Evolutionary conservation across 2,888 invertebrate genomes (phyloP).

Genomic region (Eremobia ochroleuca): DNA sequence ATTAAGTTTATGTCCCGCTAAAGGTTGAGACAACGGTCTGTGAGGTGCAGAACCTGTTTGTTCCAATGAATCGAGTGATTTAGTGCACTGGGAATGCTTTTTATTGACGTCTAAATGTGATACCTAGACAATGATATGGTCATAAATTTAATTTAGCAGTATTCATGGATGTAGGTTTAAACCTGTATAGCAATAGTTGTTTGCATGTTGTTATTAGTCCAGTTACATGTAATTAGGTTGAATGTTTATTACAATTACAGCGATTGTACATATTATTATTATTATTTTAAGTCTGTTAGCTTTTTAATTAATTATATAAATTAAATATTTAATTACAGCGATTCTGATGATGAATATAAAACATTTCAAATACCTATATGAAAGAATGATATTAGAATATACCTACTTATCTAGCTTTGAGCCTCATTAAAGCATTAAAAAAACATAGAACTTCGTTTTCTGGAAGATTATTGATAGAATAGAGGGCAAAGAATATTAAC

Average conservation of each 20-base stretch:
- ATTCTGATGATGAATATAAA: no score
- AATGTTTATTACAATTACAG: background rate
- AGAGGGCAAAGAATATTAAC: slow-evolving; percentile 1
- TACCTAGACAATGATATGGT: slow-evolving; percentile 81
- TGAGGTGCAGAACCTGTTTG: slow-evolving; percentile 82
- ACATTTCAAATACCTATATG: no score
- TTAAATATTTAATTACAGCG: background rate
- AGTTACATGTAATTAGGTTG: slow-evolving; percentile 19
- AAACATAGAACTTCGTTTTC: background rate
- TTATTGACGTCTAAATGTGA: slow-evolving; percentile 81
- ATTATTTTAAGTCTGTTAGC: no score
- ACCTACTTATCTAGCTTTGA: background rate
- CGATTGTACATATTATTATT: no score
- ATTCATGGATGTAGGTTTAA: slow-evolving; percentile 46
- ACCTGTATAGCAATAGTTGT: slow-evolving; percentile 44
- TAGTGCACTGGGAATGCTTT: slow-evolving; percentile 86
- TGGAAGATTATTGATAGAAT: background rate
- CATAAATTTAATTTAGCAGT: slow-evolving; percentile 77
- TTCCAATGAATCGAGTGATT: slow-evolving; percentile 82
- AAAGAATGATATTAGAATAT: no score
- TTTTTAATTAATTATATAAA: no score
- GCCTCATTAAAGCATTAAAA: background rate
- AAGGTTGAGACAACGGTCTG: slow-evolving; percentile 83
- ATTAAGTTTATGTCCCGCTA: slow-evolving; percentile 83
- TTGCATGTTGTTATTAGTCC: slow-evolving; percentile 28